phyloP scores from a whole-genome alignment of 2,113 vertebrate genomes.

The Okapia johnstoni region DNA sequence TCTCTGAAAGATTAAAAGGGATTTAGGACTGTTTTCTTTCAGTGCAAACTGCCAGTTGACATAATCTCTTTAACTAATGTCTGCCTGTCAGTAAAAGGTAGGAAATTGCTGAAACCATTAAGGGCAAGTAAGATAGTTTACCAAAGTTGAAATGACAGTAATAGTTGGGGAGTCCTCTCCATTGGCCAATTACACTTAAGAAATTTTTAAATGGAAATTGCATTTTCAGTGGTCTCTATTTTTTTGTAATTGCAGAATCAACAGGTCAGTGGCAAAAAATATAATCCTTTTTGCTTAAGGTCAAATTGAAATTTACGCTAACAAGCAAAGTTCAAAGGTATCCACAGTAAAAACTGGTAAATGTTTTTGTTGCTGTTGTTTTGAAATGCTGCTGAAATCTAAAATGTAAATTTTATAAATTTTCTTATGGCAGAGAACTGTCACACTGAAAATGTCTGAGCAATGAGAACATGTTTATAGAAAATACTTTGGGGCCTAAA shows the following conservation, averaged over 20 bases:
- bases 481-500: neutral
- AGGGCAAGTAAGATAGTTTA: neutral
- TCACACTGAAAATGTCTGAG: neutral
- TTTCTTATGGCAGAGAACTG: neutral
- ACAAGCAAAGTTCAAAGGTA: neutral
- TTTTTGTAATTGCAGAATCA: slow-evolving; percentile 28
- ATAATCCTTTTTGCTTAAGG: neutral
- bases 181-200: neutral
- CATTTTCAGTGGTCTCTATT: neutral
- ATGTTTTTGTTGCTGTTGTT: neutral
- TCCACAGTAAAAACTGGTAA: neutral
- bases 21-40: slow-evolving; percentile 40
- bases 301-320: slow-evolving; percentile 24
- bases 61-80: neutral
- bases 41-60: neutral
- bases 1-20: slow-evolving; percentile 22
- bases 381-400: neutral
- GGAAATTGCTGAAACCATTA: slow-evolving; percentile 17
- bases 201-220: slow-evolving; percentile 15
- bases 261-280: neutral
- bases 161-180: neutral
- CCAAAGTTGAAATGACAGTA: neutral
- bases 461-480: slow-evolving; percentile 6
- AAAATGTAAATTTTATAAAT: slow-evolving; percentile 1
- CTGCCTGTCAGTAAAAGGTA: slow-evolving; percentile 2